Percentiles rank a stretch among this genome's conserved stretches.
Conservation (phyloP, 2,797 vertebrate genomes). For the Diceros bicornis region DNA sequence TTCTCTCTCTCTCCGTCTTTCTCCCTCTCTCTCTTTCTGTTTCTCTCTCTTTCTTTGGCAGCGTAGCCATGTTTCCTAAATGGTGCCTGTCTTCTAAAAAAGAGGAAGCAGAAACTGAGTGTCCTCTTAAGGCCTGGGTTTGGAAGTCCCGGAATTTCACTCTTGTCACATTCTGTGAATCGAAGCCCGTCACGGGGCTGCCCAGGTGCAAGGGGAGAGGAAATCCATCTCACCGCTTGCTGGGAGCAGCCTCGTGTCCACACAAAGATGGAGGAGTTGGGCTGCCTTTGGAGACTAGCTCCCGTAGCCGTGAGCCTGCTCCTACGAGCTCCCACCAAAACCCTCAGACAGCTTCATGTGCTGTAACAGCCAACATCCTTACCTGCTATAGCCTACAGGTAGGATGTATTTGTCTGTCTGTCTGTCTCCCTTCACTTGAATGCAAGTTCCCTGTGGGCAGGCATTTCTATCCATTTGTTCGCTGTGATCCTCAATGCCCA, state of each 20-base stretch:
- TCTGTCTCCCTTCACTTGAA: not conserved
- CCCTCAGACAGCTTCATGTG: not conserved
- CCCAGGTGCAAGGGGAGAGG: not conserved
- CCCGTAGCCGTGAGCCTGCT: rapidly evolving
- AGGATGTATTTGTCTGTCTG: rapidly evolving
- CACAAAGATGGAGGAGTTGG: rapidly evolving
- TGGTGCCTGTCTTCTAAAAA: not conserved
- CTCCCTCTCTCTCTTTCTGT: not conserved
- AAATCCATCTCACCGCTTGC: rapidly evolving
- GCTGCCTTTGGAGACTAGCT: not conserved
- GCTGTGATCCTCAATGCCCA: rapidly evolving
- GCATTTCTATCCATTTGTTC: no score
- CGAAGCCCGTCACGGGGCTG: not conserved
- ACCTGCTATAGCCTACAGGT: rapidly evolving
- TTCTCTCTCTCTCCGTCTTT: not conserved
- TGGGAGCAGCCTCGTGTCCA: rapidly evolving
- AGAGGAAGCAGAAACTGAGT: not conserved
- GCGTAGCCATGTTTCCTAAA: not conserved
- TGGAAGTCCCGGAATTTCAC: not conserved
- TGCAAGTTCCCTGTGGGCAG: rapidly evolving
- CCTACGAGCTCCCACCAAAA: no score
- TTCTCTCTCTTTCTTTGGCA: not conserved
- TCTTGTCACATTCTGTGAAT: not conserved
- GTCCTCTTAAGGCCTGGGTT: not conserved
- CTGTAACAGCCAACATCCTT: not conserved